These are phyloP conservation scores for Dolichallabes microphthalmus DNA, from an alignment of 2,113 vertebrate genomes.

Conservation along the genomic window DNA sequence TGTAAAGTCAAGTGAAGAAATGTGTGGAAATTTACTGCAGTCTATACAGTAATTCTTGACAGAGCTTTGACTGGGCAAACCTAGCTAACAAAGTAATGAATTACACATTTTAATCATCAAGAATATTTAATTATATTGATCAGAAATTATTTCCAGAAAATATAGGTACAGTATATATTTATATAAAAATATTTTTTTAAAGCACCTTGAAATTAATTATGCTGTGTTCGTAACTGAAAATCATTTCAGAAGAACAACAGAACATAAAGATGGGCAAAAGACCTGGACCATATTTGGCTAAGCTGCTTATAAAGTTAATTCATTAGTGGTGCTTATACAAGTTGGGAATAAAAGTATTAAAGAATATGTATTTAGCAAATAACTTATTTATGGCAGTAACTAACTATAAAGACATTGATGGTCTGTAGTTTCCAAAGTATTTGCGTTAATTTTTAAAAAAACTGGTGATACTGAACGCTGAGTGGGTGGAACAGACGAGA, in stretches of 20 bases:
- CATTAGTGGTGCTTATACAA: not conserved
- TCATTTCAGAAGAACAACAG: not conserved
- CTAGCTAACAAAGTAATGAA: not conserved
- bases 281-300: not conserved
- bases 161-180: no score
- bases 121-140: not conserved
- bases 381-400: no score
- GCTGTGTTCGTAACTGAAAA: not conserved
- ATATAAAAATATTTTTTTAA: no score
- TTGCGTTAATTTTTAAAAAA: not conserved
- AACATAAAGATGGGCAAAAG: no score
- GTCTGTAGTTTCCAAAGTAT: not conserved
- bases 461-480: no score
- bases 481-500: no score
- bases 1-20: not conserved
- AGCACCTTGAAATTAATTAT: not conserved
- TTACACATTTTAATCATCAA: not conserved
- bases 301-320: not conserved
- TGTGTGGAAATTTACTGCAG: not conserved
- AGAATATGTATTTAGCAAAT: not conserved
- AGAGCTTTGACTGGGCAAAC: not conserved
- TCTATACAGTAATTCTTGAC: no score
- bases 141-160: not conserved
- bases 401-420: not conserved
- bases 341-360: not conserved